These are phyloP conservation scores for Onychomys arenicola DNA, from an alignment of 2,797 vertebrate species.

Conservation along the genomic window DNA sequence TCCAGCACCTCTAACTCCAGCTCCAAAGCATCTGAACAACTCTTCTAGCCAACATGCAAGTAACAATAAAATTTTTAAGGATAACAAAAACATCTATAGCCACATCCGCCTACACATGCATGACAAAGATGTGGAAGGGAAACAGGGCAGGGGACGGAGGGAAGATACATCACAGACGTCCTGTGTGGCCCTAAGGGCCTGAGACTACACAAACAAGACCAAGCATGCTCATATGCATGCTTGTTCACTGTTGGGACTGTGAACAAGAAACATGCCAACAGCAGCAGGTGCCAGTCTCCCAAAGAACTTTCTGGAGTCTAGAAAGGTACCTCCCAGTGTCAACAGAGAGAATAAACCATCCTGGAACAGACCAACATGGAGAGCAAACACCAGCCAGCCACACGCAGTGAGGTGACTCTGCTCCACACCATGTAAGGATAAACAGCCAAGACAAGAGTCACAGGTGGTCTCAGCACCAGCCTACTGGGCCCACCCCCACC, in stretches of 20 bases:
- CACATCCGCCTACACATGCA: not conserved
- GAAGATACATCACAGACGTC: fast-evolving
- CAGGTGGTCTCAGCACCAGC: not conserved
- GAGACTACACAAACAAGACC: fast-evolving
- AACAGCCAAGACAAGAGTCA: not conserved
- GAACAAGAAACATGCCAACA: not conserved
- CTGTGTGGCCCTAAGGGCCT: too few species aligned
- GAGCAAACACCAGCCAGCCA: too few species aligned
- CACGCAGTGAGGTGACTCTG: not conserved
- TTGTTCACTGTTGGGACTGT: not conserved
- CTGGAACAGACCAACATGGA: not conserved
- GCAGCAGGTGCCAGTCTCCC: not conserved
- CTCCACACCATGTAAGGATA: too few species aligned
- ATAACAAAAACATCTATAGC: not conserved
- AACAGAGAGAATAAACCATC: not conserved
- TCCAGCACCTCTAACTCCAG: not conserved
- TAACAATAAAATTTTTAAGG: not conserved
- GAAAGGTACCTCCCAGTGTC: not conserved
- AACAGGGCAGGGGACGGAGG: fast-evolving
- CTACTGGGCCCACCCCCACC: not conserved
- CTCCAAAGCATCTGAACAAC: not conserved
- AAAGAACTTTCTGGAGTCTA: not conserved
- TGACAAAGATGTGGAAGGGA: not conserved
- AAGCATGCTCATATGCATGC: not conserved
- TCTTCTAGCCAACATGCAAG: not conserved